A percentile compares a stretch with the other conserved stretches of the same genome.
Evolutionary conservation across 1,140 invertebrate genomes (phyloP).

Genomic region (Drosophila navojoa): DNA sequence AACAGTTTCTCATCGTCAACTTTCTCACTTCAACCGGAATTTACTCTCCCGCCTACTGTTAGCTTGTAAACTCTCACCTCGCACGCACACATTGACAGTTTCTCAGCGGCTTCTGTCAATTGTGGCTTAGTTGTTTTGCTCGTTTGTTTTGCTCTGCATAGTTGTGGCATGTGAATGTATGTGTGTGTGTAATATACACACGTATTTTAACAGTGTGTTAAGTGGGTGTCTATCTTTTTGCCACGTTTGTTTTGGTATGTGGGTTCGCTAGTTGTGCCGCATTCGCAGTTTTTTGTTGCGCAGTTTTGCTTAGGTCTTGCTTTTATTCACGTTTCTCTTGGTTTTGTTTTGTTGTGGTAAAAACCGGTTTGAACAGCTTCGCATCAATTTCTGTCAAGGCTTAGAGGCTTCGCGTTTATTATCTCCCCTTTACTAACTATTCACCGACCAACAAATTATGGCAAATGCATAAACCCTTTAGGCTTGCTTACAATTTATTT

Average conservation of each 20-base stretch:
- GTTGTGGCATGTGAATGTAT: conserved; percentile 40
- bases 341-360: conserved; percentile 46
- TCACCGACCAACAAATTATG: conserved; percentile 57
- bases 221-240: conserved; percentile 36
- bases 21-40: conserved; percentile 29
- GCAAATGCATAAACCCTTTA: conserved; percentile 12
- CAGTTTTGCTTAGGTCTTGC: conserved; percentile 27
- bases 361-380: conserved; percentile 62
- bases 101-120: conserved; percentile 48
- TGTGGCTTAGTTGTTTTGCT: conserved; percentile 80
- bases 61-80: conserved; percentile 14
- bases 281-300: conserved; percentile 38
- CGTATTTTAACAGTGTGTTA: background rate
- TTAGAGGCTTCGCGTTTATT: conserved; percentile 41
- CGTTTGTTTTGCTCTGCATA: conserved; percentile 68
- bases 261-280: conserved; percentile 55
- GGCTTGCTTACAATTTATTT: conserved; percentile 47
- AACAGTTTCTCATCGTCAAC: background rate
- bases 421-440: conserved; percentile 35
- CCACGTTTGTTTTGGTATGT: conserved; percentile 69
- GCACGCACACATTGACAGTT: background rate
- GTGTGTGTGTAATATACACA: conserved; percentile 11
- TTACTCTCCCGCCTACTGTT: conserved; percentile 6
- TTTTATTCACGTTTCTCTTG: conserved; percentile 60
- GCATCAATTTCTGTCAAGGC: conserved; percentile 39